Base-by-base conservation (phyloP, 1,140 invertebrate genomes). In the Neuroterus valhalla region DNA sequence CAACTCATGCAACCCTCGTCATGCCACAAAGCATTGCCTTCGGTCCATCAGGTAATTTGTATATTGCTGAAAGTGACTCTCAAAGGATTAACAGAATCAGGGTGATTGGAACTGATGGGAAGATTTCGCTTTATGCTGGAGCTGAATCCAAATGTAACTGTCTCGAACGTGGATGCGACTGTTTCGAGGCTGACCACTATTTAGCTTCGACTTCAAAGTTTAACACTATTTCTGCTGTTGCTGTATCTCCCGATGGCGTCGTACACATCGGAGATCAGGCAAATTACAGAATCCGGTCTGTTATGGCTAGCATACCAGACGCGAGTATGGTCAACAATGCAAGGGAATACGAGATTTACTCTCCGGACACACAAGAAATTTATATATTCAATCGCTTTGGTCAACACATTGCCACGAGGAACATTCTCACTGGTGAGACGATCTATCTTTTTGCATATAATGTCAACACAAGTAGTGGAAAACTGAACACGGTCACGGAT, bases 361-460 rank as follows among this genome's bases (percentile, higher is more conserved):
- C 96, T 0, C 96, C 98, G 0, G 97, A 98, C 81, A 98, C 96
- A 1, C 97, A 98, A 87, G 97, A 99, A 89, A 94, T 97, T 62
- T 99, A 98, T 84, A 94, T 98, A 12, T 99, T 99, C 87, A 99
- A 99, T 84, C 91, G 97, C 79, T 98, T 98, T 84, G 98, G 98
- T 0, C 97, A 98, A 86, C 98, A 99, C 82, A 94, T 97, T 2
- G 94, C 95, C 43, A 99, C 98, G 0, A 95, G 95, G 75, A 98
- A 98, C 85, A 97, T 98, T 72, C 90, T 98, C 2, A 99, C 97
- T 0, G 96, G 96, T 0, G 96, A 97, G 87, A 96, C 94, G 0
- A 94, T 96, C 71, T 99, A 98, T 85, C 93, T 95, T 2, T 99
- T 99, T 84, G 95, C 96, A 0, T 99, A 99, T 88, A 98, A 97